These are phyloP conservation scores for Distichodus sexfasciatus DNA, from an alignment of 2,797 vertebrate species.

Conservation along the genomic window DNA sequence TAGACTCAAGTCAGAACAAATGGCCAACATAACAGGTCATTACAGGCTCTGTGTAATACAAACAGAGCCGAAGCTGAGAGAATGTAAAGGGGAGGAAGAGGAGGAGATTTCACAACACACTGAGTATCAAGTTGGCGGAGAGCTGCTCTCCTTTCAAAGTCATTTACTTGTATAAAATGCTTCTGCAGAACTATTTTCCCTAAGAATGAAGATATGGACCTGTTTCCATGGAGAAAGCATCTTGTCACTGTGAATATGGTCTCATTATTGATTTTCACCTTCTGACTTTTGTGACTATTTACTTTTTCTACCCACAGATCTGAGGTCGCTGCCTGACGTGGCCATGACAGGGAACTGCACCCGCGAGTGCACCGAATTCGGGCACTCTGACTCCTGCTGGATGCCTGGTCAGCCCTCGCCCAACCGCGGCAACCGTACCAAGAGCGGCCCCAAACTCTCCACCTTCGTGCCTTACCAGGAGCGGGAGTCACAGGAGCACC, in stretches of 20 bases:
- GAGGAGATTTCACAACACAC: too few species aligned
- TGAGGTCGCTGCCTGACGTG: conserved; percentile 93
- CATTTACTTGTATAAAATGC: too few species aligned
- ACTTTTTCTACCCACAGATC: conserved; percentile 72
- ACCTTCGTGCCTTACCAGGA: conserved; percentile 99
- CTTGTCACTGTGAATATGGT: neutral
- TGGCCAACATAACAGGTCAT: neutral
- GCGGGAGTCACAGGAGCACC: conserved; percentile 89
- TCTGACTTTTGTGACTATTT: neutral
- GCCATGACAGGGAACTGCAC: conserved; percentile 99
- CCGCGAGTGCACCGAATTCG: conserved; percentile 94
- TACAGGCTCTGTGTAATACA: neutral
- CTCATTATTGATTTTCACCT: neutral
- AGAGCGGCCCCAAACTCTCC: conserved; percentile 91
- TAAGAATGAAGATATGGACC: too few species aligned
- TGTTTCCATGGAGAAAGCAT: too few species aligned
- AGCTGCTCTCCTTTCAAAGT: too few species aligned
- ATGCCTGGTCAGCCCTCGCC: conserved; percentile 97
- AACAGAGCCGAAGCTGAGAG: too few species aligned
- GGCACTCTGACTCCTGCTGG: conserved; percentile 98
- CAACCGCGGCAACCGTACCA: conserved; percentile 80
- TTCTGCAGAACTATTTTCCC: too few species aligned
- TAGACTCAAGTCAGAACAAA: too few species aligned
- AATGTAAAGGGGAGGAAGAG: too few species aligned
- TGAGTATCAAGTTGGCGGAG: too few species aligned